Percentiles rank a stretch among this genome's conserved stretches.
phyloP scores from a whole-genome alignment of 2,888 invertebrate genomes.

The Drosophila quinaria region DNA sequence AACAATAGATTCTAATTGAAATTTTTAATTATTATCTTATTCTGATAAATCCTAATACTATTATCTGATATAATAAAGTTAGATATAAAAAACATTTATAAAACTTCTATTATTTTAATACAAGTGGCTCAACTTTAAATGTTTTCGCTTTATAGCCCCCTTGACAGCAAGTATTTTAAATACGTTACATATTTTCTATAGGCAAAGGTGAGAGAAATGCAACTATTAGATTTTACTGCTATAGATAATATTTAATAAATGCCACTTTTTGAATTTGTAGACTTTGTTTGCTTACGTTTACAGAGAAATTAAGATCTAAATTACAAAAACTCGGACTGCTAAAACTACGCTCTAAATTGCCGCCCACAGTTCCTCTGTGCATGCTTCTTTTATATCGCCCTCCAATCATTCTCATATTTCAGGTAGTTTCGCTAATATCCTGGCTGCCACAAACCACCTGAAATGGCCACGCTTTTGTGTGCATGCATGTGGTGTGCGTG shows the following conservation, averaged over 20 bases:
- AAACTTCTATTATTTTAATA: too few relatives aligned
- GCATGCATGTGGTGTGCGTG: conserved; percentile 18
- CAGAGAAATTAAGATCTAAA: conserved; percentile 14
- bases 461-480: conserved; percentile 40
- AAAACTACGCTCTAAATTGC: conserved; percentile 38
- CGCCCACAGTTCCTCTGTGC: neutral
- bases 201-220: too few relatives aligned
- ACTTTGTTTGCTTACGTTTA: neutral
- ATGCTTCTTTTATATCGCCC: neutral
- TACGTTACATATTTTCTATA: too few relatives aligned
- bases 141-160: too few relatives aligned
- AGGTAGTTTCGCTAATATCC: conserved; percentile 74
- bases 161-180: too few relatives aligned
- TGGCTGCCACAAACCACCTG: conserved; percentile 10
- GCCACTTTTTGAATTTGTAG: neutral
- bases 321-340: conserved; percentile 9
- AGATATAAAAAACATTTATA: too few relatives aligned
- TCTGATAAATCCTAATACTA: too few relatives aligned
- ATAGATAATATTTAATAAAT: neutral
- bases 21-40: too few relatives aligned
- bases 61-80: too few relatives aligned
- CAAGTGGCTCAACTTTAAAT: too few relatives aligned
- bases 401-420: conserved; percentile 69
- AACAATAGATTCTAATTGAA: too few relatives aligned
- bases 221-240: too few relatives aligned